A percentile compares a stretch with the other conserved stretches of the same genome.
Conservation (phyloP, 2,113 vertebrate genomes). For the Gallinago media region DNA sequence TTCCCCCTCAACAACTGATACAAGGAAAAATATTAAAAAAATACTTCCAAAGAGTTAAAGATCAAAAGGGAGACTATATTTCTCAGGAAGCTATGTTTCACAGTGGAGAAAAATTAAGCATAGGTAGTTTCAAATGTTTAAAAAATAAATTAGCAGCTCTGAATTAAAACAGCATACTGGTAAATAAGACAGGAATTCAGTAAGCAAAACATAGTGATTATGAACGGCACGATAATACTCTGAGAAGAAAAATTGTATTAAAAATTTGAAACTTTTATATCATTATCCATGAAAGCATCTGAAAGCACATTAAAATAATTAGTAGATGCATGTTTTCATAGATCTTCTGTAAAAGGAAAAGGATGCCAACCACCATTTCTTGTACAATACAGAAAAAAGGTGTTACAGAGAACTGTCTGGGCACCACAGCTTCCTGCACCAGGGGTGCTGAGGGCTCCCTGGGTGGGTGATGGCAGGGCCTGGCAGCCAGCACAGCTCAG, state of each 20-base stretch:
- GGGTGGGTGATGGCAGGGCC: not conserved
- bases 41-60: not conserved
- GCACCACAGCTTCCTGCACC: fast-evolving
- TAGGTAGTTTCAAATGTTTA: not conserved
- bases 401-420: not conserved
- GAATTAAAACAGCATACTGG: not conserved
- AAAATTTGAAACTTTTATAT: not conserved
- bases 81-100: not conserved
- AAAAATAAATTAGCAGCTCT: not conserved
- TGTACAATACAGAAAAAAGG: not conserved
- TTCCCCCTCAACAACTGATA: not conserved
- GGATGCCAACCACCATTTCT: not conserved
- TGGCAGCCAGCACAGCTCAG: not conserved
- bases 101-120: not conserved
- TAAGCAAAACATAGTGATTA: not conserved
- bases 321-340: not conserved
- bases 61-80: not conserved
- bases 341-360: not conserved
- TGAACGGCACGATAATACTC: not conserved
- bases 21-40: not conserved
- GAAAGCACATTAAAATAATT: not conserved
- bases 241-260: not conserved
- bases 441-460: fast-evolving
- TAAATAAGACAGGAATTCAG: not conserved
- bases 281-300: not conserved